A percentile compares a stretch with the other conserved stretches of the same genome.
These are phyloP conservation scores for Diorhabda elongata DNA, from an alignment of 1,140 invertebrate species.

Conservation along the genomic window DNA sequence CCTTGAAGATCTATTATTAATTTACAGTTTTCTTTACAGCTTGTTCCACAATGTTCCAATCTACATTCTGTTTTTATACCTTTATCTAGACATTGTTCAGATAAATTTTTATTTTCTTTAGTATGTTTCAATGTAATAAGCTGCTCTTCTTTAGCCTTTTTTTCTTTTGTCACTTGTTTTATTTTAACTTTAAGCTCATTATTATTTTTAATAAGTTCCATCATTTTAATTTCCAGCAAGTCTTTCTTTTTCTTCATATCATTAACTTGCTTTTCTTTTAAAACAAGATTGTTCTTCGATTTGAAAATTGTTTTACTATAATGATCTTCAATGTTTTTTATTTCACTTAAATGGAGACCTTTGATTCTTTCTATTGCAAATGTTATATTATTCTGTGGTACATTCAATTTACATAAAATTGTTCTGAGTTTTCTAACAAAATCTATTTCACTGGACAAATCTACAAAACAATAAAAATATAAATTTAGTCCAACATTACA, in stretches of 20 bases:
- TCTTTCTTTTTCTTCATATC: slow-evolving; percentile 14
- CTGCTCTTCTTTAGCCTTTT: slow-evolving; percentile 4
- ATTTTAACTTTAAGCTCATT: slow-evolving; percentile 11
- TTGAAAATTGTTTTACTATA: slow-evolving; percentile 18
- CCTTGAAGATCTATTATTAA: neutral
- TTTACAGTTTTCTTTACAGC: neutral
- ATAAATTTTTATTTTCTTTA: neutral
- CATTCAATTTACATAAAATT: neutral
- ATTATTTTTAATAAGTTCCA: slow-evolving; percentile 15
- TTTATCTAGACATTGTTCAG: neutral
- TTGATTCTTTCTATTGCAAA: neutral
- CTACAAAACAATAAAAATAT: neutral
- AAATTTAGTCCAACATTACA: too few relatives aligned
- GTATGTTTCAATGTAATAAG: neutral
- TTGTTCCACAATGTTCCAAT: slow-evolving; percentile 6
- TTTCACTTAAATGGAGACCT: neutral
- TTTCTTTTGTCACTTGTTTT: slow-evolving; percentile 5
- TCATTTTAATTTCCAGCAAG: slow-evolving; percentile 21
- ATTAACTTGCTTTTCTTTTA: slow-evolving; percentile 15
- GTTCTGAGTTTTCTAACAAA: neutral
- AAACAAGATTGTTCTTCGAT: slow-evolving; percentile 21
- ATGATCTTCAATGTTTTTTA: slow-evolving; percentile 9
- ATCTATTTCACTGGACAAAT: slow-evolving; percentile 1
- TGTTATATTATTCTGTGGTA: neutral
- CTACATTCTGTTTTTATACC: neutral